phyloP scores from a whole-genome alignment of 2,888 invertebrate genomes.

The Harpalus rufipes region DNA sequence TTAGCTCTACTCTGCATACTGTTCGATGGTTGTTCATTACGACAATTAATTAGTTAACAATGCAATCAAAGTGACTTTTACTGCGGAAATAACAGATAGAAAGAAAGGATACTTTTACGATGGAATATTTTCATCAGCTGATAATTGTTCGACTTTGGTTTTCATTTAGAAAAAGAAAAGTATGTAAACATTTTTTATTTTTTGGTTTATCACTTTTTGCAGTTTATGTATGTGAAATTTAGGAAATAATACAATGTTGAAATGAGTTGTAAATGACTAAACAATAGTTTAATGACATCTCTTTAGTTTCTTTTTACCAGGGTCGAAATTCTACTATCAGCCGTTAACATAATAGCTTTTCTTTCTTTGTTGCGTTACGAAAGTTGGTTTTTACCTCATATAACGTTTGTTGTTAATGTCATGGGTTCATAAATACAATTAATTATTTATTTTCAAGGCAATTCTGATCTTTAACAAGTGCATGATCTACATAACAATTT shows the following conservation, averaged over 20 bases:
- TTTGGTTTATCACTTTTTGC: neutral
- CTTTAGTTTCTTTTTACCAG: conserved; percentile 17
- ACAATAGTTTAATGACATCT: conserved; percentile 6
- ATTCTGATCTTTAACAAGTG: conserved; percentile 39
- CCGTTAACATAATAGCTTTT: neutral
- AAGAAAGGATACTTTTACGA: conserved; percentile 36
- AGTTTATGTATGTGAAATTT: neutral
- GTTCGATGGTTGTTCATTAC: neutral
- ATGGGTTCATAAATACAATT: conserved; percentile 55
- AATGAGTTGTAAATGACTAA: neutral
- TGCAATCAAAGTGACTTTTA: conserved; percentile 15
- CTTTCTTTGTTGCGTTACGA: neutral
- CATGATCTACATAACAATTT: conserved; percentile 21
- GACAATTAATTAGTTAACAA: conserved; percentile 3
- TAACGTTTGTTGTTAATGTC: conserved; percentile 56
- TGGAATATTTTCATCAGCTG: neutral
- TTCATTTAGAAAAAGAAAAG: neutral
- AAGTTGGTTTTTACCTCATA: conserved; percentile 5
- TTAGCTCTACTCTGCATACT: neutral
- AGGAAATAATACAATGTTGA: neutral
- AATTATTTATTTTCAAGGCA: conserved; percentile 54
- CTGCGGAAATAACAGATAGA: conserved; percentile 30
- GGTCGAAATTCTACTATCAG: conserved; percentile 21
- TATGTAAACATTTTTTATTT: neutral
- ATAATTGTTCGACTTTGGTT: neutral